phyloP scores from a whole-genome alignment of 1,140 invertebrate genomes.

The Papilio aristodemus region DNA sequence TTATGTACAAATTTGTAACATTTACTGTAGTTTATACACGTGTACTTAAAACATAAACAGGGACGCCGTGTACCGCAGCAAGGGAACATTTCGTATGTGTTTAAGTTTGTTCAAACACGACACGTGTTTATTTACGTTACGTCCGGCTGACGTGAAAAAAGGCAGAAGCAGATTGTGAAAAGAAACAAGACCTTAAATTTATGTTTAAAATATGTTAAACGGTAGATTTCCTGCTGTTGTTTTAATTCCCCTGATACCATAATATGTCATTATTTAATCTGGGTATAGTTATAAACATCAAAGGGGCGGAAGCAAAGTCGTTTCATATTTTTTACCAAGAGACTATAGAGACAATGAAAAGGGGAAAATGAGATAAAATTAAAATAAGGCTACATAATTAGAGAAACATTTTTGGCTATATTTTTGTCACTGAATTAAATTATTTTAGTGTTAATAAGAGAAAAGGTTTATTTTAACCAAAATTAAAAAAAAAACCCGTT shows the following conservation, averaged over 20 bases:
- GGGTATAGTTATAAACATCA: not conserved
- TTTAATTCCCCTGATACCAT: not conserved
- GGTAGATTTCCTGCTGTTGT: not conserved
- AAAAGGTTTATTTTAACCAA: too few relatives aligned
- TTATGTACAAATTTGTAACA: slow-evolving; percentile 3
- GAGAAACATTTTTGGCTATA: too few relatives aligned
- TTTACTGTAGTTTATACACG: not conserved
- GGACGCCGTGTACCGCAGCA: not conserved
- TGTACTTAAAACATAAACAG: slow-evolving; percentile 15
- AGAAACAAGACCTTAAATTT: not conserved
- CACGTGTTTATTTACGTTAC: slow-evolving; percentile 19
- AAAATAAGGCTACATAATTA: too few relatives aligned
- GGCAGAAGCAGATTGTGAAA: slow-evolving; percentile 3
- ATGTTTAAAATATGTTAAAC: not conserved
- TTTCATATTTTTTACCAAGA: slow-evolving; percentile 10
- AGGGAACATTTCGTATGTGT: slow-evolving; percentile 8
- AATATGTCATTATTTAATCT: not conserved
- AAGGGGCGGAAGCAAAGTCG: not conserved
- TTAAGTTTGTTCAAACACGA: slow-evolving; percentile 14
- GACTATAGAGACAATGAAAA: too few relatives aligned
- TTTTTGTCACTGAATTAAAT: too few relatives aligned
- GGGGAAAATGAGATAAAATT: not conserved
- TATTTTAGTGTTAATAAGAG: too few relatives aligned
- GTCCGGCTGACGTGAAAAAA: slow-evolving; percentile 17
- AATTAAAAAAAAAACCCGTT: too few relatives aligned